Evolutionary conservation across 2,888 invertebrate genomes (phyloP), one percentile per base, ranked within the genome.

Genomic region (Tinea semifulvella): DNA sequence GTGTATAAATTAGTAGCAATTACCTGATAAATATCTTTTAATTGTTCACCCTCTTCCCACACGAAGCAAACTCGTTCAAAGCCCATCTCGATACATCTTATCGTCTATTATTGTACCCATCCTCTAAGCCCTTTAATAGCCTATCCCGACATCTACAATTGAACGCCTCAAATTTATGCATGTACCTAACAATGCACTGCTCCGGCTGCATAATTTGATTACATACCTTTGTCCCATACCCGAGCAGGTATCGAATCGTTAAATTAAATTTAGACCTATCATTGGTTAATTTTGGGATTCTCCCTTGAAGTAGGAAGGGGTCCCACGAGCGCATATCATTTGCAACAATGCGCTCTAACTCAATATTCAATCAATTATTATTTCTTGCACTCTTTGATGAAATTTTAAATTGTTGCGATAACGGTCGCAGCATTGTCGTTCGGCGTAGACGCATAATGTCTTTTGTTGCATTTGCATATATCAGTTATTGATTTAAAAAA

Each of bases 191-290:
- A 80, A 79, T 75, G 60, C 71, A 66, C 60, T 36, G 61, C 68
- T 66, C 73, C 69, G 71, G 73, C 72, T 77, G 79, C 75, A 80
- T 80, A 76, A 80, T 77, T 80, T 80, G 77, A 80, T 80, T 79
- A 79, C 60, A 53, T 64, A 68, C 75, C 70, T 71, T 77, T 79
- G 75, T 76, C 61, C 62, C 45, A 31, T 43, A 54, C 55, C 56
- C 59, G 58, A 61, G 79, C 79, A 80, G 80, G 80, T 80, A 80
- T 75, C 68, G 65, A 66, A 64, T 64, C 79, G 76, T 80, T 60
- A 80, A 80, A 80, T 80, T 80, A 72, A 79, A 80, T 80, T 77
- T 79, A 60, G 75, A 69, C 64, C 73, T 65, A 79, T 74, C 72
- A 73, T 71, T 75, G 80, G 80, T 80, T 80, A 77, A 77, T 77